Evolutionary conservation across 2,113 vertebrate genomes (phyloP).

Genomic region (Ictalurus furcatus): DNA sequence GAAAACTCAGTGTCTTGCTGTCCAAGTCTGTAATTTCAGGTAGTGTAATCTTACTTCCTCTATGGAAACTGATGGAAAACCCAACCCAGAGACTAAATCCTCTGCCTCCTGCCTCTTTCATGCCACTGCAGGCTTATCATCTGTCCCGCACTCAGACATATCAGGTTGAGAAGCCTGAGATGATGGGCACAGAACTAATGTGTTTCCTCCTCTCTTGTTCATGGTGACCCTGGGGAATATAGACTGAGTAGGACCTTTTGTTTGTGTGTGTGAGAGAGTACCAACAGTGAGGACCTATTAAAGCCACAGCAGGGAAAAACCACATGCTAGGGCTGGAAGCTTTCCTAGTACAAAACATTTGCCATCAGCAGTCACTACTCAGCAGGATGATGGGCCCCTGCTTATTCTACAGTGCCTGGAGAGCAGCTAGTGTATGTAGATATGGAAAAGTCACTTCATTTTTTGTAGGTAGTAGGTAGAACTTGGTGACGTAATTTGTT

Average conservation of each 20-base stretch:
- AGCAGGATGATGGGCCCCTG: slow-evolving; percentile 9
- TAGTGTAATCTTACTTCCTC: slow-evolving; percentile 37
- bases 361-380: slow-evolving; percentile 27
- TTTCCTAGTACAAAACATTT: slow-evolving; percentile 25
- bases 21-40: slow-evolving; percentile 18
- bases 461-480: neutral
- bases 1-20: neutral
- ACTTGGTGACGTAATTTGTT: neutral
- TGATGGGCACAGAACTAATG: slow-evolving; percentile 63
- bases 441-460: slow-evolving; percentile 22
- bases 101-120: slow-evolving; percentile 2
- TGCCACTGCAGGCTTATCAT: slow-evolving; percentile 44
- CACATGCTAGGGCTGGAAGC: slow-evolving; percentile 37
- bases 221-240: slow-evolving; percentile 59
- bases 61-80: slow-evolving; percentile 29
- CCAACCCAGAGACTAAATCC: slow-evolving; percentile 23
- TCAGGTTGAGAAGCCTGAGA: slow-evolving; percentile 55
- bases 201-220: slow-evolving; percentile 51
- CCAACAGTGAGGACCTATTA: slow-evolving; percentile 64
- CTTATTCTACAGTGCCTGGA: neutral
- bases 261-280: slow-evolving; percentile 37
- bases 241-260: slow-evolving; percentile 37
- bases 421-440: neutral
- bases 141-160: slow-evolving; percentile 57
- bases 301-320: slow-evolving; percentile 65